Evolutionary conservation across 1,140 invertebrate species (phyloP), one percentile per base, ranked within the genome.

Genomic region (Odontomachus brunneus): DNA sequence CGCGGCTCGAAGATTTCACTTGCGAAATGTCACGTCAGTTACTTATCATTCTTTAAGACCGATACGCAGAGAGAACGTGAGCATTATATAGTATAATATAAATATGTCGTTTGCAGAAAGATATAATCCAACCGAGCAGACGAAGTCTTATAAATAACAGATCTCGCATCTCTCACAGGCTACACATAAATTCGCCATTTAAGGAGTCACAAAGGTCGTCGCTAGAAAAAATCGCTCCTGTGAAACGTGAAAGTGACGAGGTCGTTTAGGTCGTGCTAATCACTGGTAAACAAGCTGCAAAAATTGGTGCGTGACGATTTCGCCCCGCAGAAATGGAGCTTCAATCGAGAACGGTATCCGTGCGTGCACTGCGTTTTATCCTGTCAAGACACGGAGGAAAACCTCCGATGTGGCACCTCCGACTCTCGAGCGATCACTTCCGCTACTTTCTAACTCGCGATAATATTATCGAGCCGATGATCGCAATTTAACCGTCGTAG

Each of bases 391-490:
- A 4, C 59, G 65, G 5, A n/a, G 19, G n/a, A n/a, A 51, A 53
- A 19, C n/a, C 38, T 44, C 17, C 19, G 0, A 65, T 11, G 53
- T 11, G n/a, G n/a, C 60, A 9, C 24, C 44, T 51, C 63, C 4
- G 33, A 0, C 38, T 44, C 38, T 73, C 44, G 22, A 33, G 38
- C 22, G 17, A 48, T 15, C 22, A 22, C 12, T 22, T 33, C 0
- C 15, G 15, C 15, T 53, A 76, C 57, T 76, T 75, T 75, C 59
- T 51, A 75, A 63, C 5, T 57, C 12, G 17, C 22, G 24, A 22
- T 38, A 65, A 76, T 38, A n/a, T 65, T 53, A 29, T 53, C 19
- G 38, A 44, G 38, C 9, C 38, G 19, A 53, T 63, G 22, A 63
- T 33, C 5, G 14, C 2, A 44, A 15, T 29, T 14, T 1, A 11